phyloP scores from a whole-genome alignment of 2,113 vertebrate genomes.

The Stegastes partitus region DNA sequence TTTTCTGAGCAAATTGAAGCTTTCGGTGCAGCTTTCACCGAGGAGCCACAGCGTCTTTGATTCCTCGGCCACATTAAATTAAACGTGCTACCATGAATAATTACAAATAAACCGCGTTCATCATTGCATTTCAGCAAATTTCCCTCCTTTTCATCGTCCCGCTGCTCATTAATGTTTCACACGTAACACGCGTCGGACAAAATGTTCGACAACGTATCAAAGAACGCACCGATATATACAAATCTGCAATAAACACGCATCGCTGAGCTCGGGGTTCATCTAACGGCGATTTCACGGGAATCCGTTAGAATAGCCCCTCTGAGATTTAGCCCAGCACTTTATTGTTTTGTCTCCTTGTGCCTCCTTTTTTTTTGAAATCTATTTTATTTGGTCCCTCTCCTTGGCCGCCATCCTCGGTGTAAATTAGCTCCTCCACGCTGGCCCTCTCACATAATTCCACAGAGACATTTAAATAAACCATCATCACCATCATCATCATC shows the following conservation, averaged over 20 bases:
- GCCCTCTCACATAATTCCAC: constrained; percentile 17
- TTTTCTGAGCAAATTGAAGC: constrained; percentile 24
- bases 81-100: constrained; percentile 71
- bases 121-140: constrained; percentile 52
- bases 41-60: constrained; percentile 17
- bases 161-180: constrained; percentile 72
- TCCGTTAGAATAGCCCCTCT: constrained; percentile 12
- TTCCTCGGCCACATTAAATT: constrained; percentile 61
- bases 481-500: constrained; percentile 30
- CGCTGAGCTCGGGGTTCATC: constrained; percentile 15
- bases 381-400: constrained; percentile 18
- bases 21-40: constrained; percentile 6
- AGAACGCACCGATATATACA: constrained; percentile 30
- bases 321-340: constrained; percentile 24
- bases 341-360: constrained; percentile 18
- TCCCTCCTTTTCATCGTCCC: constrained; percentile 35
- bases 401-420: constrained; percentile 5
- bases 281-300: constrained; percentile 49
- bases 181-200: constrained; percentile 30
- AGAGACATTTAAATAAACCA: constrained; percentile 36
- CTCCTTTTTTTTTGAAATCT: not conserved
- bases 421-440: constrained; percentile 36
- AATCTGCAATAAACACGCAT: constrained; percentile 45
- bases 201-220: constrained; percentile 46
- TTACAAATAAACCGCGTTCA: constrained; percentile 64